phyloP scores from a whole-genome alignment of 2,113 vertebrate species.

The Rhea pennata region DNA sequence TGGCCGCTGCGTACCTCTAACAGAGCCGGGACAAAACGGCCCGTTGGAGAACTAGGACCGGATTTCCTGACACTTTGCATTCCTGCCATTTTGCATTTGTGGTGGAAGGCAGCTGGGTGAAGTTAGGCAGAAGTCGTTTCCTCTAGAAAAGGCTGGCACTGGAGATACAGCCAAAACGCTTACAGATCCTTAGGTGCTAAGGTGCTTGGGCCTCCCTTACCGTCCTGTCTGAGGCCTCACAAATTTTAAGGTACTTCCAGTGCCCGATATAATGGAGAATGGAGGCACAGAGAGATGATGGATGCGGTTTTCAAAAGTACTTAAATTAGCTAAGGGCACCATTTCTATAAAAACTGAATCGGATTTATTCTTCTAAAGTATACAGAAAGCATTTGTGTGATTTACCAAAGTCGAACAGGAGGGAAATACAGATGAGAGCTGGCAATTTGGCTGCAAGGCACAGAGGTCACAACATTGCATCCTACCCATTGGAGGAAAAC shows the following conservation, averaged over 20 bases:
- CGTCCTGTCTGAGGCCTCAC: background rate
- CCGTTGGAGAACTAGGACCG: background rate
- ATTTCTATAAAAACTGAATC: background rate
- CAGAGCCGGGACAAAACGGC: fast-evolving
- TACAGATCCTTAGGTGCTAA: background rate
- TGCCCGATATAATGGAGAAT: background rate
- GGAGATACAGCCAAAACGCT: background rate
- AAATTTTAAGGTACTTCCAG: too few species aligned
- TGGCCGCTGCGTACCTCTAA: background rate
- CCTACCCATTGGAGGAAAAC: background rate
- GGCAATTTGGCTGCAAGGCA: background rate
- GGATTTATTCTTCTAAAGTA: background rate
- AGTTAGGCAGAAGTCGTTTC: background rate
- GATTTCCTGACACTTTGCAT: background rate
- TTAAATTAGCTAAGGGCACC: background rate
- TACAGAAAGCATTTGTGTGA: background rate
- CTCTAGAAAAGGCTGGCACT: background rate
- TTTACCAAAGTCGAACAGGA: background rate
- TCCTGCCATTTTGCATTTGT: background rate
- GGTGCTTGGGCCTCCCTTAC: background rate
- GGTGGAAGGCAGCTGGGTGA: background rate
- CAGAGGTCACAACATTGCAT: background rate
- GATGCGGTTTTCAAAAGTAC: background rate
- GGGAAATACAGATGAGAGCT: background rate
- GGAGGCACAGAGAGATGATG: background rate